A percentile compares a stretch with the other conserved stretches of the same genome.
phyloP scores from a whole-genome alignment of 2,888 invertebrate species.

The Ormia ochracea region DNA sequence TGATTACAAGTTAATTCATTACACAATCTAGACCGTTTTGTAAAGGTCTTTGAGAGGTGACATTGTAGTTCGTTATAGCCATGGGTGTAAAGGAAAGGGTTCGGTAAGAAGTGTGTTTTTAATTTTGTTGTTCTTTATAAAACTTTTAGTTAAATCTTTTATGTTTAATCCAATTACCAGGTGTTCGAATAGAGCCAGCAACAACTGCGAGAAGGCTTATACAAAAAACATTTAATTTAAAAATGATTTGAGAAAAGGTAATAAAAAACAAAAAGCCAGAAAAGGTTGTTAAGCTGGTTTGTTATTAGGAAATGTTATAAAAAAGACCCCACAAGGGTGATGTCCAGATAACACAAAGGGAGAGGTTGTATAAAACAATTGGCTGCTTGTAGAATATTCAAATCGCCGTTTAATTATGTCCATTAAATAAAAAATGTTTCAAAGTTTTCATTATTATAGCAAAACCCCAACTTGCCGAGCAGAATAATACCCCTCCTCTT shows the following conservation, averaged over 20 bases:
- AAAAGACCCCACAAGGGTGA: not conserved
- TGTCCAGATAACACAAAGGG: no score
- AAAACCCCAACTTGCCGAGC: no score
- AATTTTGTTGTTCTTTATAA: conserved; percentile 21
- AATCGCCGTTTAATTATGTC: no score
- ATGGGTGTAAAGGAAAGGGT: not conserved
- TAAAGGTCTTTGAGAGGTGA: conserved; percentile 35
- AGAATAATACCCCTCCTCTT: no score
- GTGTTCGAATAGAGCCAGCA: conserved; percentile 7
- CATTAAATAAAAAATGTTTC: no score
- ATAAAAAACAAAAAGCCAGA: no score
- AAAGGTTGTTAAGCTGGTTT: not conserved
- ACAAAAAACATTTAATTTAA: conserved; percentile 32
- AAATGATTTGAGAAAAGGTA: conserved; percentile 23
- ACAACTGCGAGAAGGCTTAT: conserved; percentile 19
- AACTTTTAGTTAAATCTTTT: conserved; percentile 49
- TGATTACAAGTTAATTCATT: not conserved
- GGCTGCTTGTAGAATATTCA: no score
- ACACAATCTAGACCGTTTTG: not conserved
- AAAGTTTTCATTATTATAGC: no score
- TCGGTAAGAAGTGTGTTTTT: conserved; percentile 22
- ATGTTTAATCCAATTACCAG: conserved; percentile 59
- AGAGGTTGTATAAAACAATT: no score
- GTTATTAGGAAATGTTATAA: not conserved
- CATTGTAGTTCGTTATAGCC: conserved; percentile 27